Evolutionary conservation across 1,140 invertebrate species (phyloP).

Genomic region (Orius insidiosus): DNA sequence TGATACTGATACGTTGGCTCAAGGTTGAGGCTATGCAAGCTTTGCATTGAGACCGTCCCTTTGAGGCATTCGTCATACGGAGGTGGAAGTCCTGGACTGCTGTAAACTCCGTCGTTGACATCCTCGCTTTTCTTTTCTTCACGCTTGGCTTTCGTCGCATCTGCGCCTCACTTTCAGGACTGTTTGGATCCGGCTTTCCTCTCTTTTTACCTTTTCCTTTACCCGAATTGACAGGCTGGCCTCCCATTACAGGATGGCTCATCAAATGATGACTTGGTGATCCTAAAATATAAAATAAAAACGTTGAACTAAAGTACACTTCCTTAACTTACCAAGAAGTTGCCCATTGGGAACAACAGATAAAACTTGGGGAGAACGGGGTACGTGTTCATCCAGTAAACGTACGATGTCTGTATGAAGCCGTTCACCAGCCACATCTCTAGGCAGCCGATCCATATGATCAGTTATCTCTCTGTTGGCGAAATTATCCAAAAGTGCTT

Average conservation of each 20-base stretch:
- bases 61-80: slow-evolving; percentile 55
- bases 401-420: slow-evolving; percentile 86
- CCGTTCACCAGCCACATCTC: slow-evolving; percentile 80
- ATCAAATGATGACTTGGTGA: slow-evolving; percentile 60
- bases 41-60: slow-evolving; percentile 32
- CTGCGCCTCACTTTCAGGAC: slow-evolving; percentile 28
- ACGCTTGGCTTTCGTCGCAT: slow-evolving; percentile 52
- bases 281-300: slow-evolving; percentile 27
- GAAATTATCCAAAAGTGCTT: slow-evolving; percentile 74
- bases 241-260: slow-evolving; percentile 56
- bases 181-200: slow-evolving; percentile 37
- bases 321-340: slow-evolving; percentile 28
- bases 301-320: no score
- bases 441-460: slow-evolving; percentile 88
- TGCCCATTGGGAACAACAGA: slow-evolving; percentile 39
- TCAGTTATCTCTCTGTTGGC: slow-evolving; percentile 94
- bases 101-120: slow-evolving; percentile 42
- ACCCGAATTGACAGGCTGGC: slow-evolving; percentile 28
- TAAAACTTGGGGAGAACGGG: slow-evolving; percentile 58
- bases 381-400: slow-evolving; percentile 78
- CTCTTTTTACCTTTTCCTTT: slow-evolving; percentile 57
- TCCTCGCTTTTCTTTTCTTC: slow-evolving; percentile 55
- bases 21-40: slow-evolving; percentile 24
- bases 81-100: slow-evolving; percentile 46
- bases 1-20: slow-evolving; percentile 18